These are phyloP conservation scores for Polia nebulosa DNA, from an alignment of 2,888 invertebrate species.

Conservation along the genomic window DNA sequence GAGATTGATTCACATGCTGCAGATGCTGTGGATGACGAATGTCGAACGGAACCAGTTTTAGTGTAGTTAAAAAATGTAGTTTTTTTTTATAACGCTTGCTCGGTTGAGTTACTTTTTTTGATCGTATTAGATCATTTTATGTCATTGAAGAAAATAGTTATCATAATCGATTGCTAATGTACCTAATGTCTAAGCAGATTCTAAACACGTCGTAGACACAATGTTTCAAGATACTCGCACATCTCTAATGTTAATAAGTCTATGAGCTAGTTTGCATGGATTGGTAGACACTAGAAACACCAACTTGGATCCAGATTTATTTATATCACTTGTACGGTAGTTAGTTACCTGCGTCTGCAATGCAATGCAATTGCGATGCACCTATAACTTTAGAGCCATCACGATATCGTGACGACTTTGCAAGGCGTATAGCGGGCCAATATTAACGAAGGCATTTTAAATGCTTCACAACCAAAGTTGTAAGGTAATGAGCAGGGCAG, in stretches of 20 bases:
- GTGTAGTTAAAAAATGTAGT: conserved; percentile 1
- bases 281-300: conserved; percentile 6
- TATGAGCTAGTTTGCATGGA: background rate
- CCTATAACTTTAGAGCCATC: conserved; percentile 31
- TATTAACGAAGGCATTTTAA: conserved; percentile 58
- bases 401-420: conserved; percentile 51
- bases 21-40: conserved; percentile 82
- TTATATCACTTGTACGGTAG: background rate
- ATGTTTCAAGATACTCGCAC: background rate
- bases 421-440: conserved; percentile 46
- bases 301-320: conserved; percentile 7
- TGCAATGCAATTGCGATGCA: no score
- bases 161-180: background rate
- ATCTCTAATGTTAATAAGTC: background rate
- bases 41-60: conserved; percentile 68
- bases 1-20: conserved; percentile 85
- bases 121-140: conserved; percentile 4
- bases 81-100: background rate
- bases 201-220: background rate
- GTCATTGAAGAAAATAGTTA: background rate
- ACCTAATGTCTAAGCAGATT: background rate
- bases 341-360: conserved; percentile 23
- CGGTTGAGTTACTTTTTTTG: background rate
- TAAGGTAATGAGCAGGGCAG: conserved; percentile 59
- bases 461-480: conserved; percentile 43